phyloP scores from a whole-genome alignment of 2,113 vertebrate genomes.

The Patagioenas fasciata region DNA sequence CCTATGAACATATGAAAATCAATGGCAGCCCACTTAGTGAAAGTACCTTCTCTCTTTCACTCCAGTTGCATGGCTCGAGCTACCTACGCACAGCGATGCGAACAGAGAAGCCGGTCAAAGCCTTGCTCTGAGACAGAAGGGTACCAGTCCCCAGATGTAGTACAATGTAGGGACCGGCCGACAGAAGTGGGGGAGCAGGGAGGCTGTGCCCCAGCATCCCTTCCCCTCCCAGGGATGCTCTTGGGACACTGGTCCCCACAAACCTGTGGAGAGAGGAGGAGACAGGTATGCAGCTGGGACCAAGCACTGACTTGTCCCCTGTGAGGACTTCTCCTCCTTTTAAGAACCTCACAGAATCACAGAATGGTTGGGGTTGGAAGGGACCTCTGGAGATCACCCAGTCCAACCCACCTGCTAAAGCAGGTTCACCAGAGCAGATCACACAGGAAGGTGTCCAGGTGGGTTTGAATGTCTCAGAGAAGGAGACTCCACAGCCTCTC shows the following conservation, averaged over 20 bases:
- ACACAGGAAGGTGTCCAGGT: no score
- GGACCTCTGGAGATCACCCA: no score
- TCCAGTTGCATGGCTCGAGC: background rate
- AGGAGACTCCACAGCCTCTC: no score
- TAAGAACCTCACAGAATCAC: background rate
- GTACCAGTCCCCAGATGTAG: background rate
- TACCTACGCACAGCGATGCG: background rate
- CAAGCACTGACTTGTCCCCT: background rate
- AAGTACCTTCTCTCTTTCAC: background rate
- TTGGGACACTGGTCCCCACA: background rate
- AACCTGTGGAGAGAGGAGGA: background rate
- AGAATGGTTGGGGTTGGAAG: no score
- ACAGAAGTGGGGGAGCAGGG: background rate
- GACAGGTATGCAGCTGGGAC: background rate
- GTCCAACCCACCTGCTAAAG: no score
- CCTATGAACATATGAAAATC: conserved; percentile 52
- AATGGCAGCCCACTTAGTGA: conserved; percentile 44
- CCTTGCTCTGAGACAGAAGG: background rate
- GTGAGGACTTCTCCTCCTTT: background rate
- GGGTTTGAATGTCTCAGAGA: no score
- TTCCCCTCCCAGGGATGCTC: background rate
- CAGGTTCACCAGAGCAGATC: no score
- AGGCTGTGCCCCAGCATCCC: background rate
- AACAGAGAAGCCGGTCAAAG: background rate
- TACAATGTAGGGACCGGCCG: rapidly evolving